A percentile compares a stretch with the other conserved stretches of the same genome.
Evolutionary conservation across 1,140 invertebrate species (phyloP).

Genomic region (Saccostrea echinata): DNA sequence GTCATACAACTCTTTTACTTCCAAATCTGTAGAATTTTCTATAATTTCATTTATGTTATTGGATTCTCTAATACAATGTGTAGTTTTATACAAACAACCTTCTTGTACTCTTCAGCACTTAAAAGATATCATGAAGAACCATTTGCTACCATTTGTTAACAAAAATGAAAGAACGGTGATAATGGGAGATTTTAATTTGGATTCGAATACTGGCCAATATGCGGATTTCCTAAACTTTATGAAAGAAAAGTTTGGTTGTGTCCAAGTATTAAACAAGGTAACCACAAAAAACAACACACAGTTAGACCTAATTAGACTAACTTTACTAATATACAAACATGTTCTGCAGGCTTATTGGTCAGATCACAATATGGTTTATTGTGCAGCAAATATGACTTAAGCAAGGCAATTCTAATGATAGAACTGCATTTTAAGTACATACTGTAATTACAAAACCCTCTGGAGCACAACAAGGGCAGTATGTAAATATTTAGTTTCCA

Average conservation of each 20-base stretch:
- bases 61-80: background rate
- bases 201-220: background rate
- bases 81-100: constrained; percentile 41
- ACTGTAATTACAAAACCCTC: background rate
- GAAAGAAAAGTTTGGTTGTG: constrained; percentile 39
- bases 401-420: background rate
- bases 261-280: constrained; percentile 7
- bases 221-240: constrained; percentile 41
- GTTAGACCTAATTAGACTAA: constrained; percentile 38
- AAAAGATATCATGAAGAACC: background rate
- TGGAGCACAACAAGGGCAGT: background rate
- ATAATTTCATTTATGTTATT: background rate
- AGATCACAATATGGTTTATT: constrained; percentile 48
- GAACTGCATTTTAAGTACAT: background rate
- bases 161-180: constrained; percentile 12
- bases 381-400: constrained; percentile 6
- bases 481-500: constrained; percentile 18
- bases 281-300: constrained; percentile 42
- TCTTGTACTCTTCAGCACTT: background rate
- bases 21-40: constrained; percentile 21
- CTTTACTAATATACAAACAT: constrained; percentile 6
- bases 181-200: constrained; percentile 57
- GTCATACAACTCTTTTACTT: background rate
- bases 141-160: constrained; percentile 3
- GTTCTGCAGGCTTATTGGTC: constrained; percentile 47